Evolutionary conservation across 2,113 vertebrate species (phyloP).

Genomic region (Mohoua ochrocephala): DNA sequence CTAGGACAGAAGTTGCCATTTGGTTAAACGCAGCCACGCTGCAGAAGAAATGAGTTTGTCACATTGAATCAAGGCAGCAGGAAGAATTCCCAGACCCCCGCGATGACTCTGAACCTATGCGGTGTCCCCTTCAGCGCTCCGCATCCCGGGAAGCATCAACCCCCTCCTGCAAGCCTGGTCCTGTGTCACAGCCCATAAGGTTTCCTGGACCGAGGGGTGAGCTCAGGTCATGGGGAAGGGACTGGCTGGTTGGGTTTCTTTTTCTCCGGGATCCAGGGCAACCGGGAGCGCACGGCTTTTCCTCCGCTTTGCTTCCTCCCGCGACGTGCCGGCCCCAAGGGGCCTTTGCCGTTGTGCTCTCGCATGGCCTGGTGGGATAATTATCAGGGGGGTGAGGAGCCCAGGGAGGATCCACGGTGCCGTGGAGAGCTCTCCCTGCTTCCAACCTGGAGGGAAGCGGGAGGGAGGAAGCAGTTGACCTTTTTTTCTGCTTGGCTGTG

Average conservation of each 20-base stretch:
- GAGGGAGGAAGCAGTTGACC: not conserved
- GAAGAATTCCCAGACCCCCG: not conserved
- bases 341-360: not conserved
- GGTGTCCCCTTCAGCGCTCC: not conserved
- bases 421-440: not conserved
- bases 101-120: not conserved
- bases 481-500: not conserved
- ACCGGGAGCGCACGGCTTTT: rapidly evolving
- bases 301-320: not conserved
- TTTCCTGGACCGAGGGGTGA: not conserved
- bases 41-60: not conserved
- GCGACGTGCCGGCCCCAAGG: not conserved
- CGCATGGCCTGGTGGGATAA: not conserved
- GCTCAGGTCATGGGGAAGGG: not conserved
- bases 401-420: not conserved
- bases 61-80: not conserved
- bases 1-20: not conserved
- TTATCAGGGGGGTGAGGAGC: not conserved
- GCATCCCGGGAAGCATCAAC: not conserved
- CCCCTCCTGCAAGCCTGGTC: not conserved
- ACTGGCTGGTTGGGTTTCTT: not conserved
- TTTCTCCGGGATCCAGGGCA: not conserved
- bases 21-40: not conserved
- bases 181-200: not conserved
- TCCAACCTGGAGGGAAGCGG: not conserved